Percentiles rank a stretch among this genome's conserved stretches.
Conservation (phyloP, 2,888 invertebrate genomes). For the Drosophila borealis region DNA sequence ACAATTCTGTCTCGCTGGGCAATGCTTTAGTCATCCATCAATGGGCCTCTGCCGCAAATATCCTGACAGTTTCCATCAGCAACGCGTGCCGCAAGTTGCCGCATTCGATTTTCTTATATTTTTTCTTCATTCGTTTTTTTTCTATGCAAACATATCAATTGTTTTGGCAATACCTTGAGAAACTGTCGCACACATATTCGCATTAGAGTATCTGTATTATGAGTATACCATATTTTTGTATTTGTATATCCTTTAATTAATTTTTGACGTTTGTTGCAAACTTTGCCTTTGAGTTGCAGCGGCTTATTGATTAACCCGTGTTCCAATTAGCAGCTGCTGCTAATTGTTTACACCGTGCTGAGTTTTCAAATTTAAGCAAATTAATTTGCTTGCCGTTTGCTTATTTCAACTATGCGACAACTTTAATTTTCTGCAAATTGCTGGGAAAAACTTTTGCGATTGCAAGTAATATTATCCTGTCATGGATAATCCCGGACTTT, state of each 20-base stretch:
- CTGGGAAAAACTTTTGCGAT: background rate
- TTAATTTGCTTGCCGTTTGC: background rate
- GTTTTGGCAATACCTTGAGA: slow-evolving; percentile 22
- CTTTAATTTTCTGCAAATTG: slow-evolving; percentile 2
- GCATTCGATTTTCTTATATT: slow-evolving; percentile 22
- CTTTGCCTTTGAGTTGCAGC: background rate
- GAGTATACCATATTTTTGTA: no score
- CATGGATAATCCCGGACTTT: background rate
- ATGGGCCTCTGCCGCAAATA: slow-evolving; percentile 23
- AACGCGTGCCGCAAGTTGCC: slow-evolving; percentile 26
- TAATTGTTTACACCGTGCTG: background rate
- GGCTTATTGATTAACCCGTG: background rate
- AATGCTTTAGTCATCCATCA: slow-evolving; percentile 50
- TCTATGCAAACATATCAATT: slow-evolving; percentile 47
- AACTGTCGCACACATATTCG: slow-evolving; percentile 16
- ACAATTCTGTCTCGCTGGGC: slow-evolving; percentile 43
- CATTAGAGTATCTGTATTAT: background rate
- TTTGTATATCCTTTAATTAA: background rate
- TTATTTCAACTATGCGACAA: no score
- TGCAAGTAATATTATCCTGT: background rate
- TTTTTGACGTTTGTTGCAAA: background rate
- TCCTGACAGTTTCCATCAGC: slow-evolving; percentile 56
- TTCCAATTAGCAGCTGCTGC: slow-evolving; percentile 14
- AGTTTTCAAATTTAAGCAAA: background rate
- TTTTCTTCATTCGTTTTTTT: slow-evolving; percentile 24